phyloP scores from a whole-genome alignment of 2,797 vertebrate genomes.

The Cygnus olor region DNA sequence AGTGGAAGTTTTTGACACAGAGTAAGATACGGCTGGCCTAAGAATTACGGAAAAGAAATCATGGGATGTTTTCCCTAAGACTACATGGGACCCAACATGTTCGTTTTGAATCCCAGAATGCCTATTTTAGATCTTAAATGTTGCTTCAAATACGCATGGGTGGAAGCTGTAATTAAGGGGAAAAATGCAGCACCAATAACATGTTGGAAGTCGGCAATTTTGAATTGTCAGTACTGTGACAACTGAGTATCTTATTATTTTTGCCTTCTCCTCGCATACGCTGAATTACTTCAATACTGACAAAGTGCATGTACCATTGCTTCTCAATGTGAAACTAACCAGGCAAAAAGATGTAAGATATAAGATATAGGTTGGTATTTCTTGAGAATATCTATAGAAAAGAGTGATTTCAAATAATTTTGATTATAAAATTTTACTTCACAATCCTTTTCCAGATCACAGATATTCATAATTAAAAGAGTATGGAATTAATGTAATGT shows the following conservation, averaged over 20 bases:
- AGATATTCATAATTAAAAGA: conserved; percentile 73
- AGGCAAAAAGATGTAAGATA: conserved; percentile 51
- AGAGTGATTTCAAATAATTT: conserved; percentile 74
- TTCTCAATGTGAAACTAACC: conserved; percentile 63
- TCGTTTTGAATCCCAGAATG: conserved; percentile 17
- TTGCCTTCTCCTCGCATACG: conserved; percentile 44
- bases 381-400: conserved; percentile 66
- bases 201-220: conserved; percentile 68
- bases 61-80: background rate
- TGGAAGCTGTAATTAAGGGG: conserved; percentile 56
- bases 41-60: conserved; percentile 13
- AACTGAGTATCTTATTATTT: conserved; percentile 60
- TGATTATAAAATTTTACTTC: conserved; percentile 78
- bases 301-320: background rate
- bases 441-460: conserved; percentile 74
- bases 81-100: background rate
- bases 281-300: conserved; percentile 59
- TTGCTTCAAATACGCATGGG: conserved; percentile 27
- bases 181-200: conserved; percentile 55
- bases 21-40: background rate
- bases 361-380: conserved; percentile 58
- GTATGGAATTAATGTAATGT: conserved; percentile 68
- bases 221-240: conserved; percentile 63
- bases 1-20: background rate
- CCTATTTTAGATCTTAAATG: conserved; percentile 29